Conservation (phyloP, 2,888 invertebrate species). For the Ichneumoninae sp. region DNA sequence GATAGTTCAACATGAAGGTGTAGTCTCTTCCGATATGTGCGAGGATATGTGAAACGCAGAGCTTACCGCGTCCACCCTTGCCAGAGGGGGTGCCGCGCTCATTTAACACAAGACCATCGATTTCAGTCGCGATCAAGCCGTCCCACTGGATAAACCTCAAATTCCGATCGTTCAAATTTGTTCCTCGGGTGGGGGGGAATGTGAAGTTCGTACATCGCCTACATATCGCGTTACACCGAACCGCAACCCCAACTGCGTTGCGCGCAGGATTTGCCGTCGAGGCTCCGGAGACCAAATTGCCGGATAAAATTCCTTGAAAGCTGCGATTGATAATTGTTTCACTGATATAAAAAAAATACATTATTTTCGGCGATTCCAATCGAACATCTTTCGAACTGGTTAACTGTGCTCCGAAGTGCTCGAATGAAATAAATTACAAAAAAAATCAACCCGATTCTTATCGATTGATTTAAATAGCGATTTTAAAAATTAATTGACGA, state of each 20-base stretch:
- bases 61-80: slow-evolving; percentile 54
- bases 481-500: not conserved
- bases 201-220: not conserved
- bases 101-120: not conserved
- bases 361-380: not conserved
- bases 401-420: not conserved
- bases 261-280: not conserved
- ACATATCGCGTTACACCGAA: not conserved
- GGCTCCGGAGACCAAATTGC: not conserved
- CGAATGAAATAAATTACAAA: not conserved
- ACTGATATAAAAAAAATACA: not conserved
- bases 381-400: not conserved
- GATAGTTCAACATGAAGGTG: slow-evolving; percentile 9
- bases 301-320: not conserved
- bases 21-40: slow-evolving; percentile 21
- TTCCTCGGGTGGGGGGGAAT: not conserved
- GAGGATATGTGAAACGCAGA: slow-evolving; percentile 27
- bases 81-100: slow-evolving; percentile 52
- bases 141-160: slow-evolving; percentile 4
- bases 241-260: slow-evolving; percentile 26
- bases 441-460: not conserved
- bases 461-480: too few relatives aligned
- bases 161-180: not conserved
- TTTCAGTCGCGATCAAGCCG: slow-evolving; percentile 19
- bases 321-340: not conserved